phyloP scores from a whole-genome alignment of 2,113 vertebrate genomes.

The Picathartes gymnocephalus region DNA sequence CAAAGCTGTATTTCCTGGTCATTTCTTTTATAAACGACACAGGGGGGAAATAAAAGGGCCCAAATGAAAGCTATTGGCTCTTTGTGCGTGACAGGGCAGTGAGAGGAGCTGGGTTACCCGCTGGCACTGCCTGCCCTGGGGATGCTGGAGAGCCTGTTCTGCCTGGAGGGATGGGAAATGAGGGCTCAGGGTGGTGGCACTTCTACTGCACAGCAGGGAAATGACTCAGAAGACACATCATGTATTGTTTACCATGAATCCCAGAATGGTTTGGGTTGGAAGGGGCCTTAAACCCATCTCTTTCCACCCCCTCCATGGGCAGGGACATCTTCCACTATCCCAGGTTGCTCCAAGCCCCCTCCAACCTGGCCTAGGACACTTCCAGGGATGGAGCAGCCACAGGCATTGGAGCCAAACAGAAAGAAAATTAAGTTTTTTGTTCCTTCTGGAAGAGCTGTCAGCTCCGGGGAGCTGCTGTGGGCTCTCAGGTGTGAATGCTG shows the following conservation, averaged over 20 bases:
- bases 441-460: neutral
- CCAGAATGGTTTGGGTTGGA: neutral
- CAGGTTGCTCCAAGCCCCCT: rapidly evolving
- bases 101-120: neutral
- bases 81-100: neutral
- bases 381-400: neutral
- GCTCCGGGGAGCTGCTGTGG: neutral
- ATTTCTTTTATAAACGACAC: neutral
- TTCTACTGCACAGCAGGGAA: neutral
- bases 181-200: neutral
- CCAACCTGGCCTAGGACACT: neutral
- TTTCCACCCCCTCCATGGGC: neutral
- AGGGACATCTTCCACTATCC: neutral
- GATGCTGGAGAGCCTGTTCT: neutral
- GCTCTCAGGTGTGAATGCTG: neutral
- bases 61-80: neutral
- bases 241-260: neutral
- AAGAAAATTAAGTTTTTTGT: neutral
- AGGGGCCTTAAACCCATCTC: neutral
- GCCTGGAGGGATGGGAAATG: rapidly evolving
- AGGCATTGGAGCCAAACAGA: neutral
- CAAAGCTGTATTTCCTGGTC: neutral
- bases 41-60: neutral
- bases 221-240: neutral
- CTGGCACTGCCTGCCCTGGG: neutral